These are phyloP conservation scores for Atherinosoma microstoma DNA, from an alignment of 2,797 vertebrate species.

Conservation along the genomic window DNA sequence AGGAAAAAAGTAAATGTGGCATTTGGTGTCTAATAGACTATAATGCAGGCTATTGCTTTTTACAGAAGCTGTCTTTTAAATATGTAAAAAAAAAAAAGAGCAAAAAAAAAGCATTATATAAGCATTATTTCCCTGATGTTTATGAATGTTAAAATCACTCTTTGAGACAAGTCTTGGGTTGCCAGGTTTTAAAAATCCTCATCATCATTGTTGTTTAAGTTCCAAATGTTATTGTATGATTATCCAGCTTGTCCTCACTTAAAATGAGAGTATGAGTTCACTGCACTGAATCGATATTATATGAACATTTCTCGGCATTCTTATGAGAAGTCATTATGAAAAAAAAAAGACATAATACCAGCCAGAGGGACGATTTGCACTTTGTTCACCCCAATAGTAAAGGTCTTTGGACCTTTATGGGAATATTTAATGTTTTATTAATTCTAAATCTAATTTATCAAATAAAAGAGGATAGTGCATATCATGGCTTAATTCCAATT, in stretches of 20 bases:
- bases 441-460: not conserved
- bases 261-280: not conserved
- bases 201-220: no score
- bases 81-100: not conserved
- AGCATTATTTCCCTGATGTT: not conserved
- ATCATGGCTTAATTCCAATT: not conserved
- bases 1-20: not conserved
- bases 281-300: not conserved
- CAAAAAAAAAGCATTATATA: no score
- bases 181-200: not conserved
- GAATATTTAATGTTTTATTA: not conserved
- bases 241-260: not conserved
- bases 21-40: not conserved
- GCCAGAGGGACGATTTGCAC: not conserved
- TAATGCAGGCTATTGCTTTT: not conserved
- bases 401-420: no score
- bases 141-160: not conserved
- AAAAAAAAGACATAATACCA: not conserved
- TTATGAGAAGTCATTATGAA: not conserved
- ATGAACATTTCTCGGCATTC: not conserved
- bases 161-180: not conserved
- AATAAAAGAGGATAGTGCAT: not conserved
- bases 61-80: not conserved
- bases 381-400: not conserved
- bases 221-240: no score